Percentiles rank a stretch among this genome's conserved stretches.
These are phyloP conservation scores for Muricea muricata DNA, from an alignment of 92 coral and sea anemone genomes.

Conservation along the genomic window DNA sequence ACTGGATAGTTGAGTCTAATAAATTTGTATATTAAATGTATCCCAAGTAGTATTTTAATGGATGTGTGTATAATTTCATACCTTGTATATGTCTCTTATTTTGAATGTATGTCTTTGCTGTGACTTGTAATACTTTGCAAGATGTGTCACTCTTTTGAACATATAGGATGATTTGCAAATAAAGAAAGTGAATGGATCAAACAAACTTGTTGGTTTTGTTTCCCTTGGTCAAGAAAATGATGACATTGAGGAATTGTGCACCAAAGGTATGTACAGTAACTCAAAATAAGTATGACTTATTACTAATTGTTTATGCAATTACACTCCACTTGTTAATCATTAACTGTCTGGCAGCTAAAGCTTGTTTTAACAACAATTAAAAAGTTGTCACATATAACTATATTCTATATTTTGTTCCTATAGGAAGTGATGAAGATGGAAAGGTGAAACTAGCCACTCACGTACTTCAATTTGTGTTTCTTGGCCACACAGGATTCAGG, in stretches of 20 bases:
- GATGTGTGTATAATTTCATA: too few species aligned
- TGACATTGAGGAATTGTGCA: neutral
- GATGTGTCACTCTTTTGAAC: neutral
- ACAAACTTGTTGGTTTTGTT: slow-evolving; percentile 11
- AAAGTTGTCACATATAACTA: too few species aligned
- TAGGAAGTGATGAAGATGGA: neutral
- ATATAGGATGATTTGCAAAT: slow-evolving; percentile 17
- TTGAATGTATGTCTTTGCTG: neutral
- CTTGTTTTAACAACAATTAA: neutral
- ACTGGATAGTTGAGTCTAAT: too few species aligned
- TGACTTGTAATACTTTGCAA: neutral
- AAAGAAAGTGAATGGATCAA: slow-evolving; percentile 9
- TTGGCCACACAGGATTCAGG: slow-evolving; percentile 60
- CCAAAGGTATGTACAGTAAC: neutral
- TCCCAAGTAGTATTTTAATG: neutral
- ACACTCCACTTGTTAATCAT: neutral
- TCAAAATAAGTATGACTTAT: neutral
- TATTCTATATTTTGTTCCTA: too few species aligned
- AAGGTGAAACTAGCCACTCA: slow-evolving; percentile 35
- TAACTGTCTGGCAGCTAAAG: neutral
- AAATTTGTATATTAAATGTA: too few species aligned
- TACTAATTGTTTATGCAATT: neutral
- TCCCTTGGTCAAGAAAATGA: slow-evolving; percentile 6
- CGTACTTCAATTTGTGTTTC: slow-evolving; percentile 71
- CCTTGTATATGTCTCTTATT: neutral